Conservation (phyloP, 1,140 invertebrate genomes). For the Panonychus citri region DNA sequence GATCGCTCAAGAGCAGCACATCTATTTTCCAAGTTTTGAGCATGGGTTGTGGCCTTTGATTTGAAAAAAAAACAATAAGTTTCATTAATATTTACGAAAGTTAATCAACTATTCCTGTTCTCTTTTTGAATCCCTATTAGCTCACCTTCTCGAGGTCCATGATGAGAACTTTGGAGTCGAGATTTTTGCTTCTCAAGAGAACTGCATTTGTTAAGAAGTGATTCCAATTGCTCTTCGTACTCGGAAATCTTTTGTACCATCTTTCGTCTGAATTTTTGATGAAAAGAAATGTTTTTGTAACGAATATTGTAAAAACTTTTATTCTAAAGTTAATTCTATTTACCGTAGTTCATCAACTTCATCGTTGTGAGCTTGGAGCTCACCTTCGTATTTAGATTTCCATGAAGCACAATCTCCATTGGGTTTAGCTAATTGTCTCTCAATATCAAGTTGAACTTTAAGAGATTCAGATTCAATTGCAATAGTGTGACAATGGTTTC, state of each 20-base stretch:
- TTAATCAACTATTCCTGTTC: too few relatives aligned
- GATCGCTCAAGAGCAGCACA: conserved; percentile 69
- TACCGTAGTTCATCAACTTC: conserved; percentile 73
- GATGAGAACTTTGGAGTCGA: conserved; percentile 72
- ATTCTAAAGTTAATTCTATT: too few relatives aligned
- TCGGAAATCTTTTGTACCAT: conserved; percentile 72
- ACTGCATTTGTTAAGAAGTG: conserved; percentile 67
- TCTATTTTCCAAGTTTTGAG: conserved; percentile 71
- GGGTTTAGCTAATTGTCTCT: conserved; percentile 73
- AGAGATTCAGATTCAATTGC: conserved; percentile 77
- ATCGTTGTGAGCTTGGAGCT: conserved; percentile 63
- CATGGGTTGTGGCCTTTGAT: conserved; percentile 57
- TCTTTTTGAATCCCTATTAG: too few relatives aligned
- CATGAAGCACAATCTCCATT: conserved; percentile 65
- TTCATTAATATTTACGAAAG: too few relatives aligned
- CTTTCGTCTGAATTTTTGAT: conserved; percentile 35
- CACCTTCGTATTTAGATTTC: conserved; percentile 76
- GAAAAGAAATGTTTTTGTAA: neutral
- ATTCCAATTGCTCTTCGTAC: conserved; percentile 84
- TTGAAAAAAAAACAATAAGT: too few relatives aligned
- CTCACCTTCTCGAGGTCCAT: conserved; percentile 78
- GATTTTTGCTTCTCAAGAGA: conserved; percentile 86
- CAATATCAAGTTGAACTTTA: conserved; percentile 71
- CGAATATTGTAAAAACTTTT: neutral
- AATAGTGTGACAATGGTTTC: conserved; percentile 67